phyloP scores from a whole-genome alignment of 2,888 invertebrate species.

The Pimpla rufipes region DNA sequence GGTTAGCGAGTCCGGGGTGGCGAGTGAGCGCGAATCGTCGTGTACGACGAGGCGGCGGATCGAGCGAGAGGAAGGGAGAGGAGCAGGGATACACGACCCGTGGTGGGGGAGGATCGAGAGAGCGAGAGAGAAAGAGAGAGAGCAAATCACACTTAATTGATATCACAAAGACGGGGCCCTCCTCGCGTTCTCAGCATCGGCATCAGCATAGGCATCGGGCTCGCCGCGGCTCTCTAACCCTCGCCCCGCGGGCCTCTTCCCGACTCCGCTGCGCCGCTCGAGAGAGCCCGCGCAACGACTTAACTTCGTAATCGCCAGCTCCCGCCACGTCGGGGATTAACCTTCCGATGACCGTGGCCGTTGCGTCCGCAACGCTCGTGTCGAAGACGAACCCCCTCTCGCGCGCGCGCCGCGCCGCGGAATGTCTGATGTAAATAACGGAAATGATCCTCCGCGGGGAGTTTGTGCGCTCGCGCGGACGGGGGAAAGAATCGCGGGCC shows the following conservation, averaged over 20 bases:
- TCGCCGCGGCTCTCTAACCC: slow-evolving; percentile 24
- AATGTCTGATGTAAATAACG: too few species aligned
- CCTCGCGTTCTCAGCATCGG: slow-evolving; percentile 73
- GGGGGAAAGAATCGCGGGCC: too few species aligned
- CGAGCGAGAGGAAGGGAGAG: slow-evolving; percentile 50
- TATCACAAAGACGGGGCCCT: slow-evolving; percentile 81
- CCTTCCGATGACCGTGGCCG: slow-evolving; percentile 69
- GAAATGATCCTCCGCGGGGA: too few species aligned
- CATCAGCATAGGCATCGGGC: slow-evolving; percentile 73
- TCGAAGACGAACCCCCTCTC: slow-evolving; percentile 74
- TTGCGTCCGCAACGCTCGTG: slow-evolving; percentile 74
- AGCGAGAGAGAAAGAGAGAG: slow-evolving; percentile 38
- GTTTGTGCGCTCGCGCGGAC: too few species aligned
- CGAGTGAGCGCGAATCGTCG: slow-evolving; percentile 41
- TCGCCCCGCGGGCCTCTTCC: slow-evolving; percentile 53
- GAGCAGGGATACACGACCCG: neutral
- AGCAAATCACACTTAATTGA: slow-evolving; percentile 83
- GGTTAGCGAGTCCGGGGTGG: slow-evolving; percentile 72
- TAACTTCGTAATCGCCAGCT: slow-evolving; percentile 82
- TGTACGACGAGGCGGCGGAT: slow-evolving; percentile 53
- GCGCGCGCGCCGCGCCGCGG: too few species aligned
- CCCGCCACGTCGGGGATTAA: slow-evolving; percentile 75
- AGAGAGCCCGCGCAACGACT: slow-evolving; percentile 70
- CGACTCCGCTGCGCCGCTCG: slow-evolving; percentile 34
- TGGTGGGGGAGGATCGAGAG: slow-evolving; percentile 38